Evolutionary conservation across 2,113 vertebrate species (phyloP), one percentile per base, ranked within the genome.

Genomic region (Gallinago undulata): DNA sequence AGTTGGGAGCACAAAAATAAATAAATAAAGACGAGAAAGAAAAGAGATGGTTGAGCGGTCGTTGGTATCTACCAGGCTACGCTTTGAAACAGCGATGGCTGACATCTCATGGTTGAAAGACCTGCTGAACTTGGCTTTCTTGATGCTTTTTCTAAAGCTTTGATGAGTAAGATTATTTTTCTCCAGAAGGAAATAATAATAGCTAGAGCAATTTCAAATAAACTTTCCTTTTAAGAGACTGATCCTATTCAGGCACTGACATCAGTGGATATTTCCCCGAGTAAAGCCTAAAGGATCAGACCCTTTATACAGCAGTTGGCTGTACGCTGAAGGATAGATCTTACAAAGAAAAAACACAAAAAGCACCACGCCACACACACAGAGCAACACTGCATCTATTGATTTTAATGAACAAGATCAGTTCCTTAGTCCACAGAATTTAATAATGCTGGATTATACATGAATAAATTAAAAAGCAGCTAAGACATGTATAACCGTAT

Each of bases 121-220:
- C 64, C 73, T 81, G 72, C 91, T 95, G 85, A 96, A 94, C 76
- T 90, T 92, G 70, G 88, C 90, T 82, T 92, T 94, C 93, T 84
- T 85, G 28, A 87, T 48, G 74, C 43, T 18, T 2, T 70, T 95
- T 89, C 79, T 85, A 83, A 93, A 86, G 68, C 82, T 92, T 82
- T 85, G 77, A 92, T 78, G 72, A 84, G 31, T 73, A 93, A 90
- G 62, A 96, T 88, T 75, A 64, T 87, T 63, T 43, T 79, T 82
- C 89, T 86, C 78, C 86, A 90, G 81, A 84, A 96, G 59, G 66
- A 95, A 94, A 91, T 89, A 94, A 47, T 56, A 94, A 94, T 28
- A 93, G 77, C 68, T 56, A 62, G 9, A 56, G 50, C 64, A 91
- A 22, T 84, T 94, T 82, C 88, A 89, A 89, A 89, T 94, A 96